These are phyloP conservation scores for Meiosimyza decipiens DNA, from an alignment of 2,888 invertebrate genomes.

Conservation along the genomic window DNA sequence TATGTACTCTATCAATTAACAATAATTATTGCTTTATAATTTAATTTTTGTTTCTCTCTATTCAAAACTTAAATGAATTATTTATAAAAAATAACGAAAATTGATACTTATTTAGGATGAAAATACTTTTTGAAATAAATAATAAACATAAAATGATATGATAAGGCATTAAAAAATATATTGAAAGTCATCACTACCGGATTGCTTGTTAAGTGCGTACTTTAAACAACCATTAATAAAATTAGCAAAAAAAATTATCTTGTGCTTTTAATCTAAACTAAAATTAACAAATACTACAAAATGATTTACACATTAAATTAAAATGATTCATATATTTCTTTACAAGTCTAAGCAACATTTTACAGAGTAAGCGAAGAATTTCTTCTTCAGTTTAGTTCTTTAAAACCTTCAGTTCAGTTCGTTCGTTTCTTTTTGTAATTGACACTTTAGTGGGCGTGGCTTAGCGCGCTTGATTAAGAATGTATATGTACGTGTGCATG, in stretches of 20 bases:
- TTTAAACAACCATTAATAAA: slow-evolving; percentile 11
- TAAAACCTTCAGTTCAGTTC: slow-evolving; percentile 2
- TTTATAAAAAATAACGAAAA: background rate
- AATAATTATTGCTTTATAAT: slow-evolving; percentile 28
- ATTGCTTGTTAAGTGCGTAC: slow-evolving; percentile 17
- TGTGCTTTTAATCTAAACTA: slow-evolving; percentile 19
- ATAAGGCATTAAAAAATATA: background rate
- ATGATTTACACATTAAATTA: slow-evolving; percentile 2
- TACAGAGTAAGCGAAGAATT: background rate
- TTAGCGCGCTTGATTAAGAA: slow-evolving; percentile 5
- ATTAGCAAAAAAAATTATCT: slow-evolving; percentile 4
- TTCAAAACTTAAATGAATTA: background rate
- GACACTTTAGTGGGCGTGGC: slow-evolving; percentile 24
- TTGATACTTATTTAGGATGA: no score
- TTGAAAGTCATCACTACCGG: background rate
- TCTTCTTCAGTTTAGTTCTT: background rate
- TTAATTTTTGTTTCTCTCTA: background rate
- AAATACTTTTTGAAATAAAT: background rate
- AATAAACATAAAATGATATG: background rate
- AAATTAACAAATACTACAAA: slow-evolving; percentile 13
- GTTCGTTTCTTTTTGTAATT: slow-evolving; percentile 16
- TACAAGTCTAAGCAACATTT: slow-evolving; percentile 7
- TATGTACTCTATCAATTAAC: slow-evolving; percentile 13
- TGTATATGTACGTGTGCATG: background rate
- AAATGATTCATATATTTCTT: background rate